Evolutionary conservation across 2,113 vertebrate genomes (phyloP).

Genomic region (Pogonocichla stellata): DNA sequence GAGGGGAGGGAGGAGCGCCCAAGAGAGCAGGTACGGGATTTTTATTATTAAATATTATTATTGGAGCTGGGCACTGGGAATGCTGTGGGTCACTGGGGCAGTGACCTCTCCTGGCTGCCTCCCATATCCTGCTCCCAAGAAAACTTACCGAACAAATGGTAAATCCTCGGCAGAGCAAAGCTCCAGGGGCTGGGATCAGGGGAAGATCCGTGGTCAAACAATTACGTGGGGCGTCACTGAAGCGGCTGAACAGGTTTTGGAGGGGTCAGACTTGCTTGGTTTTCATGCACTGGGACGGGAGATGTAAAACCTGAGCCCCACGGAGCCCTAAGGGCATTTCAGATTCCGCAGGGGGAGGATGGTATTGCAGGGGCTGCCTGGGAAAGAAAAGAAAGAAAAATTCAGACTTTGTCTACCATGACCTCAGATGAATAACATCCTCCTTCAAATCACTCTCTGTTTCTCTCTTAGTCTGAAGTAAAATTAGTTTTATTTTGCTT

Average conservation of each 20-base stretch:
- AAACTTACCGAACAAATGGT: neutral
- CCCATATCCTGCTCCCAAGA: fast-evolving
- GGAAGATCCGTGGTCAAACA: neutral
- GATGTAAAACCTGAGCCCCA: fast-evolving
- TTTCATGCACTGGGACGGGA: fast-evolving
- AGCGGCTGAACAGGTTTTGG: neutral
- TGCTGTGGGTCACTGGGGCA: neutral
- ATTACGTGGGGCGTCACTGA: fast-evolving
- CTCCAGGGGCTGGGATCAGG: neutral
- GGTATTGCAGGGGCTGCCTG: neutral
- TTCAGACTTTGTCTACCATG: neutral
- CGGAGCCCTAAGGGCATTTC: fast-evolving
- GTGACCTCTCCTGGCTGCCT: neutral
- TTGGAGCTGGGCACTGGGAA: neutral
- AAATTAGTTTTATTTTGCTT: neutral
- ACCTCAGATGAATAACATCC: neutral
- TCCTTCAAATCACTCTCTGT: neutral
- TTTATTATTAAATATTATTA: no score
- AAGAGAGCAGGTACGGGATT: neutral
- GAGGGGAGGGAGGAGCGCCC: neutral
- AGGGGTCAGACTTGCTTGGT: neutral
- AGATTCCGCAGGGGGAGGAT: neutral
- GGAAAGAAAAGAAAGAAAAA: neutral
- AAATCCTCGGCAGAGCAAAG: neutral
- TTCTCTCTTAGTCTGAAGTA: neutral